phyloP scores from a whole-genome alignment of 2,888 invertebrate genomes.

The Caenorhabditis virilis region DNA sequence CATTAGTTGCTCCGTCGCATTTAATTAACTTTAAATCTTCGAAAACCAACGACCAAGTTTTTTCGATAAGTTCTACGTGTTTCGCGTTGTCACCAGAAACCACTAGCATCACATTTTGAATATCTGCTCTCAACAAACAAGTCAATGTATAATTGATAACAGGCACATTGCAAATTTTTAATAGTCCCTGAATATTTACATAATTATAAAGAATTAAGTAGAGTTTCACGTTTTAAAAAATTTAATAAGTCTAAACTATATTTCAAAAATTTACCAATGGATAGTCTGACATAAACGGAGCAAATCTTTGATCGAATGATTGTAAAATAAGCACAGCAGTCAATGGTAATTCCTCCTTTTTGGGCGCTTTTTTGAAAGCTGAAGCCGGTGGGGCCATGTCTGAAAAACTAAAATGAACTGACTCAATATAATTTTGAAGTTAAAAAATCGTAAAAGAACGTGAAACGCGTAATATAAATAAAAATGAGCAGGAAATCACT shows the following conservation, averaged over 20 bases:
- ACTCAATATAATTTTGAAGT: too few relatives aligned
- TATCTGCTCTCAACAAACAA: slow-evolving; percentile 39
- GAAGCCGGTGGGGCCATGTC: slow-evolving; percentile 33
- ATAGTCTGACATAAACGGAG: slow-evolving; percentile 23
- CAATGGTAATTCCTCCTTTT: slow-evolving; percentile 33
- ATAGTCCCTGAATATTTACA: slow-evolving; percentile 39
- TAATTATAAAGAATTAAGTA: not conserved
- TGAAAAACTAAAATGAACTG: too few relatives aligned
- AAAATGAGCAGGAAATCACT: too few relatives aligned
- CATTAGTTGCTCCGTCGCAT: slow-evolving; percentile 36
- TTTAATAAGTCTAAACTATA: too few relatives aligned
- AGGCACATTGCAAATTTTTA: slow-evolving; percentile 39
- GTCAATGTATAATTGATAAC: slow-evolving; percentile 35
- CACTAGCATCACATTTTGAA: slow-evolving; percentile 31
- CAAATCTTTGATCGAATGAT: slow-evolving; percentile 41
- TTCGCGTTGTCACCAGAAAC: slow-evolving; percentile 27
- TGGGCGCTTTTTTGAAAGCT: slow-evolving; percentile 26
- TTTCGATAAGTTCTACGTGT: slow-evolving; percentile 19
- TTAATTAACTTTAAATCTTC: slow-evolving; percentile 18
- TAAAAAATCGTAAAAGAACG: too few relatives aligned
- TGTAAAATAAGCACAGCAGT: slow-evolving; percentile 46
- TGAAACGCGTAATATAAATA: too few relatives aligned
- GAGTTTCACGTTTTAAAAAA: not conserved
- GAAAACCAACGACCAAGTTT: slow-evolving; percentile 35
- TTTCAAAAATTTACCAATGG: slow-evolving; percentile 25